Evolutionary conservation across 2,888 invertebrate species (phyloP).

Genomic region (Drosophila affinis): DNA sequence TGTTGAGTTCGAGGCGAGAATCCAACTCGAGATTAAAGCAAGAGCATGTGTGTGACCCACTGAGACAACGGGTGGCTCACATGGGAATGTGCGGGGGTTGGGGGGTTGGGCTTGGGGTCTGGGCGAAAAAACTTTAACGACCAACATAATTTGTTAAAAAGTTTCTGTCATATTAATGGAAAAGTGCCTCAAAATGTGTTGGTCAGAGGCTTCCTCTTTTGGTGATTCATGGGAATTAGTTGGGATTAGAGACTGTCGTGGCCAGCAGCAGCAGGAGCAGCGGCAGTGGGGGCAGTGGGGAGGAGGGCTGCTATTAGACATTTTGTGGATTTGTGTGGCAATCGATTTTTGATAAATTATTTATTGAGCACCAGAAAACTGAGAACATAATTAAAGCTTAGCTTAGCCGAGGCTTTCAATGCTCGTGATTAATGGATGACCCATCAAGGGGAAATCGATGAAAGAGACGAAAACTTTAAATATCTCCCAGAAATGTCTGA

Average conservation of each 20-base stretch:
- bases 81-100: background rate
- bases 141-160: slow-evolving; percentile 77
- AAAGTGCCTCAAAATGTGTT: slow-evolving; percentile 64
- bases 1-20: slow-evolving; percentile 31
- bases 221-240: slow-evolving; percentile 67
- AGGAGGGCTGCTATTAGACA: slow-evolving; percentile 47
- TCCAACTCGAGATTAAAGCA: slow-evolving; percentile 30
- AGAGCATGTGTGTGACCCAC: slow-evolving; percentile 36
- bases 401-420: slow-evolving; percentile 25
- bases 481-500: background rate
- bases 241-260: slow-evolving; percentile 58
- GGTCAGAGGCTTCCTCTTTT: slow-evolving; percentile 24
- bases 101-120: background rate
- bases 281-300: background rate
- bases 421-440: slow-evolving; percentile 64
- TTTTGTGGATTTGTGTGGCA: slow-evolving; percentile 56
- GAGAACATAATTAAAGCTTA: slow-evolving; percentile 59
- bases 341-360: slow-evolving; percentile 77
- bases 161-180: slow-evolving; percentile 77
- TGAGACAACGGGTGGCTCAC: slow-evolving; percentile 14
- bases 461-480: slow-evolving; percentile 6
- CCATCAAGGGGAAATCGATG: slow-evolving; percentile 13
- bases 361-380: slow-evolving; percentile 51
- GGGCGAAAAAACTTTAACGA: slow-evolving; percentile 52
- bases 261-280: slow-evolving; percentile 2